These are phyloP conservation scores for Andrena hattorfiana DNA, from an alignment of 2,888 invertebrate genomes.

Conservation along the genomic window DNA sequence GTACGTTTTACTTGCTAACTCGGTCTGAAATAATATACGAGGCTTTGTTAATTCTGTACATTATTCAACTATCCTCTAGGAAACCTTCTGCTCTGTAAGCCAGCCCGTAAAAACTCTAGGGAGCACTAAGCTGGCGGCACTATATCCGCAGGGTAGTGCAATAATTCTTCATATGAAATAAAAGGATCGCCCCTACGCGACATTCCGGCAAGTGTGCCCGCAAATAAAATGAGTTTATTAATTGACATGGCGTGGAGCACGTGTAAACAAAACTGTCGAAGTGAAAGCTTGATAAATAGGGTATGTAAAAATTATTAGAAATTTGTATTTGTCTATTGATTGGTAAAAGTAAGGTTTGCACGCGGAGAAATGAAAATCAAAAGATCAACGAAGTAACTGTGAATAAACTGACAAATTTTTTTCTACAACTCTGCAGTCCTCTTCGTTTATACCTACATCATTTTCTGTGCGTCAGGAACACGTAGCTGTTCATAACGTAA, in stretches of 20 bases:
- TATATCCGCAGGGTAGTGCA: slow-evolving; percentile 13
- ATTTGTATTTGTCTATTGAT: no score
- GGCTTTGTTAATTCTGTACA: slow-evolving; percentile 36
- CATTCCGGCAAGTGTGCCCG: not conserved
- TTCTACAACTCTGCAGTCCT: no score
- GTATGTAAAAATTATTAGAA: no score
- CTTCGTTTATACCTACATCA: not conserved
- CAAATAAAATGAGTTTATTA: slow-evolving; percentile 15
- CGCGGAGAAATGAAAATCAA: no score
- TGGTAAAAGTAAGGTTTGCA: no score
- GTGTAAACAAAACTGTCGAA: not conserved
- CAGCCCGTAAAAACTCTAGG: slow-evolving; percentile 44
- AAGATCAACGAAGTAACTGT: no score
- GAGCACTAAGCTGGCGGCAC: slow-evolving; percentile 35
- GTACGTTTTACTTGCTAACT: not conserved
- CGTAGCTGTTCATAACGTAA: slow-evolving; percentile 1
- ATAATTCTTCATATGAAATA: slow-evolving; percentile 48
- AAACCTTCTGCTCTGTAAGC: slow-evolving; percentile 24
- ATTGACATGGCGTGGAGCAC: not conserved
- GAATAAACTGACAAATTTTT: no score
- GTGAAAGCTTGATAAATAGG: not conserved
- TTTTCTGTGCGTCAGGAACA: slow-evolving; percentile 8
- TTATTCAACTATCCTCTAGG: slow-evolving; percentile 35
- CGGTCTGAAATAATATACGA: slow-evolving; percentile 2
- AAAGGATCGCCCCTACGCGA: slow-evolving; percentile 6